Base-by-base conservation (phyloP, 2,113 vertebrate species). In the Lasiurus cinereus region DNA sequence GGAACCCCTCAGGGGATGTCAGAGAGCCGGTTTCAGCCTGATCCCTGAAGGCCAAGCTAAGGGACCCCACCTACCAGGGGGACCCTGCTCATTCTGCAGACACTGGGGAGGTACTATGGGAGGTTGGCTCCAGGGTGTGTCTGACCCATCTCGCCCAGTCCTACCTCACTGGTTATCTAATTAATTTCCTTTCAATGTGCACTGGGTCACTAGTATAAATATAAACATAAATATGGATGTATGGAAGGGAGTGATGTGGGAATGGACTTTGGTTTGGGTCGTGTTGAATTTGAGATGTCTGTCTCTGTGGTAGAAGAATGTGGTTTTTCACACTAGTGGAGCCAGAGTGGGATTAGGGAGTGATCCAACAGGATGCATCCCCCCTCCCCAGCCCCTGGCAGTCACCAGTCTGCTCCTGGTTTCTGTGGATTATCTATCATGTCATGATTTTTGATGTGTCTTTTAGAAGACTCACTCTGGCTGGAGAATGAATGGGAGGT, bases 351-450 rank as follows among this genome's bases (percentile, higher is more conserved):
- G 19, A 39, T 13, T 12, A 48, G 66, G 31, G 66, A 56, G 27
- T 69, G 59, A 83, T 2, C 29, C 31, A 8, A 19, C 18, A 16
- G 16, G n/a, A 56, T 16, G 24, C 52, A 7, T 6, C 18, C 18
- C 70, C 0, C 1, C n/a, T 0, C 1, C 1, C 33, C 6, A n/a
- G 66, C 14, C 66, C 24, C 46, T 18, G 29, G 39, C 0, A 15
- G 2, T 46, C 50, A 43, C 36, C n/a, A 13, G 8, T 39, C 52
- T 33, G 22, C 64, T 80, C 59, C 64, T 33, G 7, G 10, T 39
- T 5, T 54, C 33, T 95, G 22, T 72, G 43, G 14, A 70, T 64
- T 70, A 16, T 9, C n/a, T 36, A 2, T 31, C 31, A 6, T 54
- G 52, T 21, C 56, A 8, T 52, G 36, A 52, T 66, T 78, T 43